Base-by-base conservation (phyloP, 2,797 vertebrate genomes). In the Anguilla anguilla region DNA sequence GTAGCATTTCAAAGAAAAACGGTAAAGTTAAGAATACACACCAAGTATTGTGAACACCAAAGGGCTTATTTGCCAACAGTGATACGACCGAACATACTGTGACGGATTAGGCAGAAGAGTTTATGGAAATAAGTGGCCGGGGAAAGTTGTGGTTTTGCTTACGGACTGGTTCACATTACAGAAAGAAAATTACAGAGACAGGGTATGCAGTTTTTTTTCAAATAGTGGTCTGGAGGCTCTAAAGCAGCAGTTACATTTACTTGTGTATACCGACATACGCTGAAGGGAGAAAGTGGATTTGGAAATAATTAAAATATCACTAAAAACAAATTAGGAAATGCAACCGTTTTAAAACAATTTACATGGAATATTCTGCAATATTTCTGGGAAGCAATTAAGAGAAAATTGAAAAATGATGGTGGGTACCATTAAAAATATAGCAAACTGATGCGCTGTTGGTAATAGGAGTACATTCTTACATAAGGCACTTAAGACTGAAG, bases 361-460 rank as follows among this genome's bases (percentile, higher is more conserved):
- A 51, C 35, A 79, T 79, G 79, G 46, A 82, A 82, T 10, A 49
- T 51, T 19, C 46, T n/a, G 46, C 46, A 57, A 28, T 11, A 31
- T 51, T 57, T 87, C 64, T 87, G 64, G 51, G 31, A 87, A 74
- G 31, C 64, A 17, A 28, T 19, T 55, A 67, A 55, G 83, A 57
- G 57, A 51, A 84, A 53, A 10, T 83, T 28, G 43, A 28, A 49
- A 49, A 82, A 51, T 19, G 9, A 39, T 46, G 81, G 55, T 49
- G 59, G 28, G 31, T 55, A 39, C 28, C 59, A n/a, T 31, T 13
- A 72, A 31, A 69, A 87, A 69, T 39, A 64, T 13, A 39, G 28
- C n/a, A 83, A 28, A 83, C 43, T n/a, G 49, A 72, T 6, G 7
- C 46, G 17, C 49, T 13, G 46, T 49, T 55, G 61, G 64, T 39